Evolutionary conservation across 2,888 invertebrate genomes (phyloP).

Genomic region (Asteroscopus sphinx): DNA sequence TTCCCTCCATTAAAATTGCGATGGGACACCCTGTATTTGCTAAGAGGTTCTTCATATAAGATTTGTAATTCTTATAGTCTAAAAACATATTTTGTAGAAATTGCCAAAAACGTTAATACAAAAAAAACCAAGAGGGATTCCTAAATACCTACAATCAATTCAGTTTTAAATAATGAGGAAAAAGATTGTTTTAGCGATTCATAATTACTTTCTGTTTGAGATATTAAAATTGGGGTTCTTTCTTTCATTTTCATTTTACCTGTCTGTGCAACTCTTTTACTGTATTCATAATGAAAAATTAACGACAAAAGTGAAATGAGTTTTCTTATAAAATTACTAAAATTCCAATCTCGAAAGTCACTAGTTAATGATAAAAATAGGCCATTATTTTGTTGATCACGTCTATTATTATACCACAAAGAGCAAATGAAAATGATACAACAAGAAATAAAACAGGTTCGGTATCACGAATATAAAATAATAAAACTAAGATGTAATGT

Average conservation of each 20-base stretch:
- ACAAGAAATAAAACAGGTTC: not conserved
- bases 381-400: too few species aligned
- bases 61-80: too few species aligned
- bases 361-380: too few species aligned
- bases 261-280: not conserved
- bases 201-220: conserved; percentile 16
- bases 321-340: too few species aligned
- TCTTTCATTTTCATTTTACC: conserved; percentile 3
- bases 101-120: too few species aligned
- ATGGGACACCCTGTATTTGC: too few species aligned
- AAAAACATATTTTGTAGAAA: too few species aligned
- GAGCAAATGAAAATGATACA: not conserved
- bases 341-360: too few species aligned
- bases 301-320: not conserved
- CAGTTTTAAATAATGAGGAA: not conserved
- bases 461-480: not conserved
- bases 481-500: conserved; percentile 11
- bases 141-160: conserved; percentile 1
- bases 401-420: too few species aligned
- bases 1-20: too few species aligned
- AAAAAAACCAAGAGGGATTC: too few species aligned
- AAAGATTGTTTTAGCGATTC: conserved; percentile 6
- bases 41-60: too few species aligned
- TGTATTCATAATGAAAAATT: not conserved
- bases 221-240: conserved; percentile 3